Evolutionary conservation across 37 sponge, comb jelly and placozoan species (phyloP).

Genomic region (Geodia barretti): DNA sequence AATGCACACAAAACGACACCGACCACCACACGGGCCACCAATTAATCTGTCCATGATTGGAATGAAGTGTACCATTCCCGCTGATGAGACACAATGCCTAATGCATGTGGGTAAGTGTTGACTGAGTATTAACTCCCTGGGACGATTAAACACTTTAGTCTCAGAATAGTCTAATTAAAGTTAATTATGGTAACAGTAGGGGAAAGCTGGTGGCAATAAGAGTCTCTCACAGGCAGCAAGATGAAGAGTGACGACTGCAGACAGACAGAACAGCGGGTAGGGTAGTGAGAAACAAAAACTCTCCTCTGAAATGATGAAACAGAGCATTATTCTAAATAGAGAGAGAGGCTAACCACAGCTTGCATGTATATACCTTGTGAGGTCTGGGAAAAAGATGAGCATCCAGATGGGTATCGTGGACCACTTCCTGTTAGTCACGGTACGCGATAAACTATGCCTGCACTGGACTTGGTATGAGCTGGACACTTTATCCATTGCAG

Average conservation of each 20-base stretch:
- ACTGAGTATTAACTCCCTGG: too few species aligned
- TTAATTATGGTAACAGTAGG: neutral
- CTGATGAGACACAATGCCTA: too few species aligned
- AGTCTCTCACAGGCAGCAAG: conserved; percentile 34
- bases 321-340: neutral
- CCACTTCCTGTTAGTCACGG: conserved; percentile 23
- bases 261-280: conserved; percentile 87
- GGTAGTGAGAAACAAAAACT: conserved; percentile 90
- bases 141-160: too few species aligned
- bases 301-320: conserved; percentile 64
- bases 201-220: neutral
- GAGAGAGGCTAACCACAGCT: neutral
- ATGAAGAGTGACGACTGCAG: conserved; percentile 64
- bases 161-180: too few species aligned
- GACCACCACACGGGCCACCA: too few species aligned
- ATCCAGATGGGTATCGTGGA: conserved; percentile 82
- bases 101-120: too few species aligned
- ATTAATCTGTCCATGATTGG: too few species aligned
- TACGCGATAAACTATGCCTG: neutral
- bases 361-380: conserved; percentile 86
- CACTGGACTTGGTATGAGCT: too few species aligned
- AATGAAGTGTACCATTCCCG: too few species aligned
- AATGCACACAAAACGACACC: too few species aligned
- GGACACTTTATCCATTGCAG: too few species aligned
- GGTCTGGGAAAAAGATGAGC: conserved; percentile 83